A percentile compares a stretch with the other conserved stretches of the same genome.
These are phyloP conservation scores for Karalla daura DNA, from an alignment of 2,797 vertebrate genomes.

Conservation along the genomic window DNA sequence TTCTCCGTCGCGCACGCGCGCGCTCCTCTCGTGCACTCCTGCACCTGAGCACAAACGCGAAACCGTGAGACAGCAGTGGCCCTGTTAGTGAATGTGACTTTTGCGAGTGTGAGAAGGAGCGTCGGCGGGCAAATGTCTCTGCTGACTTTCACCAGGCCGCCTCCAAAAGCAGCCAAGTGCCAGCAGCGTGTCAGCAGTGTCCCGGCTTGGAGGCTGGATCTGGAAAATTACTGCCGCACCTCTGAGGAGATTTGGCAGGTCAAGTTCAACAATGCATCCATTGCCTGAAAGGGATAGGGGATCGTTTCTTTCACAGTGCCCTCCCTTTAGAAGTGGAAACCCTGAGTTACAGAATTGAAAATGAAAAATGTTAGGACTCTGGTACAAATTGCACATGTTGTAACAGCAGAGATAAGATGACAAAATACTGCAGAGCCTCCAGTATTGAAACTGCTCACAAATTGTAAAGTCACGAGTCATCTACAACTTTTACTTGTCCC, in stretches of 20 bases:
- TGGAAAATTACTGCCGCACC: slow-evolving; percentile 52
- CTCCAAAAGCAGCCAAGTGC: slow-evolving; percentile 38
- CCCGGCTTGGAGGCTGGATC: slow-evolving; percentile 30
- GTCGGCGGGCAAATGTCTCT: slow-evolving; percentile 25
- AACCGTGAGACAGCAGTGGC: slow-evolving; percentile 6
- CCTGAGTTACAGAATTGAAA: slow-evolving; percentile 5
- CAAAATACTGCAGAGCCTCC: too few relatives aligned
- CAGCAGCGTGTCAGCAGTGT: slow-evolving; percentile 63
- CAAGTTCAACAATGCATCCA: slow-evolving; percentile 39
- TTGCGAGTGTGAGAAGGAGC: slow-evolving; percentile 17
- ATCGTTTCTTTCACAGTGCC: slow-evolving; percentile 2
- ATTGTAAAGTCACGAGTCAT: too few relatives aligned
- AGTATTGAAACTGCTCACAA: too few relatives aligned
- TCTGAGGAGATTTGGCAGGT: slow-evolving; percentile 47
- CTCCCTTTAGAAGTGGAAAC: neutral
- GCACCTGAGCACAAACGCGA: slow-evolving; percentile 25
- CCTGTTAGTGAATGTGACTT: slow-evolving; percentile 46
- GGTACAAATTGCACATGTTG: too few relatives aligned
- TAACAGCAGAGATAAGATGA: neutral
- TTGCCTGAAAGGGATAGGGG: neutral
- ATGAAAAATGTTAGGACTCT: neutral
- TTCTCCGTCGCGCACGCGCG: slow-evolving; percentile 3
- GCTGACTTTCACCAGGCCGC: slow-evolving; percentile 59
- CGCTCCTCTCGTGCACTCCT: slow-evolving; percentile 37
- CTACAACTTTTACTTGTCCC: too few relatives aligned